These are phyloP conservation scores for Micronycteris hirsuta DNA, from an alignment of 2,113 vertebrate species.

Conservation along the genomic window DNA sequence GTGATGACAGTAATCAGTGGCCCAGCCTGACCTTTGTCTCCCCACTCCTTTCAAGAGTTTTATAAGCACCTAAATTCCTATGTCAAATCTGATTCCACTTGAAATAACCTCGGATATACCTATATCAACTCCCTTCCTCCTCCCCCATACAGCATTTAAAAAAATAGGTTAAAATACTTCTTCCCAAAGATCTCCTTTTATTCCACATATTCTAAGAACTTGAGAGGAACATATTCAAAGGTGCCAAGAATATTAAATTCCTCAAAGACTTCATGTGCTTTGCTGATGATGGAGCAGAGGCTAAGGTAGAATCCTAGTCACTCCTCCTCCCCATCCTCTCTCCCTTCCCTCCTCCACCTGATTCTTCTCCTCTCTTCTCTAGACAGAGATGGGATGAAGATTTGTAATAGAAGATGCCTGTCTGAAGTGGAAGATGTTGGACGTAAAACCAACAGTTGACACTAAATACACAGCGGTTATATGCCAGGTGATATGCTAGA, in stretches of 20 bases:
- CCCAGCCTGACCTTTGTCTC: not conserved
- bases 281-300: not conserved
- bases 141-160: not conserved
- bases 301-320: too few species aligned
- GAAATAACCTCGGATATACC: not conserved
- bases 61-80: not conserved
- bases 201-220: not conserved
- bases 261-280: not conserved
- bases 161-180: slow-evolving; percentile 1
- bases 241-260: not conserved
- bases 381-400: not conserved
- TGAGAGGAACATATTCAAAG: not conserved
- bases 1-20: not conserved
- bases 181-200: not conserved
- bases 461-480: not conserved
- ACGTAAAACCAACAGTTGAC: not conserved
- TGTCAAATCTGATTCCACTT: not conserved
- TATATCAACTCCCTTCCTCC: not conserved
- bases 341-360: not conserved
- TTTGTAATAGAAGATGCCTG: not conserved
- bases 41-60: not conserved
- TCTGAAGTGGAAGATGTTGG: not conserved
- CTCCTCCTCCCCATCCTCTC: rapidly evolving
- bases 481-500: not conserved
- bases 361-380: not conserved